Evolutionary conservation across 2,888 invertebrate genomes (phyloP).

Genomic region (Silvanus unidentatus): DNA sequence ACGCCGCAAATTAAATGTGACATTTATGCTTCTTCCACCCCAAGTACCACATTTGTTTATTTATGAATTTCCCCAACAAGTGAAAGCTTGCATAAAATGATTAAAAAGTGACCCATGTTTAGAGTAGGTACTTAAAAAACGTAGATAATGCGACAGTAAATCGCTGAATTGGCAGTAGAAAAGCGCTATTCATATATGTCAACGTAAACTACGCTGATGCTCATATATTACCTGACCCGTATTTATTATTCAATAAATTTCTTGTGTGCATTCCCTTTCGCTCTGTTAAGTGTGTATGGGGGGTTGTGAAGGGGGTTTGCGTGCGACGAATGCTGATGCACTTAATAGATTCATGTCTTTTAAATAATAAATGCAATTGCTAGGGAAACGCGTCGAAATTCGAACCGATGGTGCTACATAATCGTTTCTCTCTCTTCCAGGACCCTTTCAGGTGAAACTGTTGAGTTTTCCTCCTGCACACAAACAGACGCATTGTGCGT

Average conservation of each 20-base stretch:
- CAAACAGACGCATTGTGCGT: too few species aligned
- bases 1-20: too few species aligned
- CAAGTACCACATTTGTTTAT: too few species aligned
- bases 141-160: too few species aligned
- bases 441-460: conserved; percentile 10
- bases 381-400: conserved; percentile 21
- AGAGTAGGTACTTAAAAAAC: too few species aligned
- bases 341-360: conserved; percentile 37
- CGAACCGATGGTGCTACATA: conserved; percentile 14
- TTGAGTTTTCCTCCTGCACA: conserved; percentile 2
- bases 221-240: conserved; percentile 8
- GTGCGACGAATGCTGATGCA: conserved; percentile 39
- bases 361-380: conserved; percentile 41
- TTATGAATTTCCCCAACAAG: too few species aligned
- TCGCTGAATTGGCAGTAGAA: neutral
- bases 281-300: conserved; percentile 34
- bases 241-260: conserved; percentile 37
- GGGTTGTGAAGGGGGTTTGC: conserved; percentile 24
- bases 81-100: too few species aligned
- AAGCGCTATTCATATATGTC: conserved; percentile 7
- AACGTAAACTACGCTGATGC: conserved; percentile 12
- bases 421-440: too few species aligned
- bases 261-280: conserved; percentile 26
- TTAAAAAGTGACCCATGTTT: too few species aligned
- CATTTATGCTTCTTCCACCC: too few species aligned